Evolutionary conservation across 2,797 vertebrate genomes (phyloP).

Genomic region (Poecile montanus): DNA sequence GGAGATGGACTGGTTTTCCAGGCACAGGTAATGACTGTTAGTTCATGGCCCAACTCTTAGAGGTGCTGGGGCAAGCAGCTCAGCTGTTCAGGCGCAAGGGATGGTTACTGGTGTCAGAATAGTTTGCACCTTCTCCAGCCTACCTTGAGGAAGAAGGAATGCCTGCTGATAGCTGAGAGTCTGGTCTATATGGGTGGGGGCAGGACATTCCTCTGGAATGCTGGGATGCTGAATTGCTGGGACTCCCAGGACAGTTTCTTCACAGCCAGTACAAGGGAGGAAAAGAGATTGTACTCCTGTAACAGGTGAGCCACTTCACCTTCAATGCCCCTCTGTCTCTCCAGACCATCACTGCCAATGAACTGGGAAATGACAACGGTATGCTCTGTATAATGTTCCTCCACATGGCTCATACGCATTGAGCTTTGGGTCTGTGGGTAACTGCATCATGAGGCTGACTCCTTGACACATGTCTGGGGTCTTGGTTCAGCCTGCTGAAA

Average conservation of each 20-base stretch:
- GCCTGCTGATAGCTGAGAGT: background rate
- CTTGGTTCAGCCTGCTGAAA: background rate
- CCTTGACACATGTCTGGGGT: too few relatives aligned
- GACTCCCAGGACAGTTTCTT: background rate
- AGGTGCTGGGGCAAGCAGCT: background rate
- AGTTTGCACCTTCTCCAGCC: background rate
- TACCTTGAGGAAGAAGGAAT: background rate
- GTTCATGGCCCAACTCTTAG: background rate
- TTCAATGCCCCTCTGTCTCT: background rate
- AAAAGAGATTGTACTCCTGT: background rate
- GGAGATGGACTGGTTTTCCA: background rate
- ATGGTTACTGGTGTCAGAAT: background rate
- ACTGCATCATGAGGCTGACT: background rate
- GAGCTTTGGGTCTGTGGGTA: background rate
- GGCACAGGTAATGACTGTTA: background rate
- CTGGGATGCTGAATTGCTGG: background rate
- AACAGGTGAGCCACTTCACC: background rate
- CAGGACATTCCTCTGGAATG: background rate
- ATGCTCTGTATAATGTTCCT: background rate
- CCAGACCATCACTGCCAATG: background rate
- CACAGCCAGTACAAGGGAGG: background rate
- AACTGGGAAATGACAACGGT: background rate
- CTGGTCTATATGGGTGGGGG: background rate
- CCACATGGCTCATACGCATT: fast-evolving
- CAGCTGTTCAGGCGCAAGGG: background rate